Conservation (phyloP, 1,140 invertebrate genomes). For the Heliconius melpomene region DNA sequence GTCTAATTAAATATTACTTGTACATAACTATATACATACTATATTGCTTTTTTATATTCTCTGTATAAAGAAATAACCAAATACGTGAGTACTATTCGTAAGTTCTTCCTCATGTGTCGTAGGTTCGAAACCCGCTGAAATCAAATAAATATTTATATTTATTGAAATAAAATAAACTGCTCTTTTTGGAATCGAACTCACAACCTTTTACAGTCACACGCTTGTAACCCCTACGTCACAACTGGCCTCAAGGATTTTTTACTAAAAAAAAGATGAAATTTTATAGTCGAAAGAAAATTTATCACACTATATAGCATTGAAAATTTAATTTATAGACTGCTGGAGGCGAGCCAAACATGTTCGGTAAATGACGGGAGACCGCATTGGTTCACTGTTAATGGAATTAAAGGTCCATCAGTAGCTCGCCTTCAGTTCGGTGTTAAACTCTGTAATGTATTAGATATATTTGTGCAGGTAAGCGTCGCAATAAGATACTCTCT, state of each 20-base stretch:
- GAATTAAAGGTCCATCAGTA: not conserved
- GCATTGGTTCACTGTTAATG: not conserved
- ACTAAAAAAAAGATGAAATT: not conserved
- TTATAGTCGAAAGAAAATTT: not conserved
- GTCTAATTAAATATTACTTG: not conserved
- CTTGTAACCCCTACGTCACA: too few relatives aligned
- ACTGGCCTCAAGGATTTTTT: not conserved
- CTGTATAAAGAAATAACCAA: not conserved
- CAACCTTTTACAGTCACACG: too few relatives aligned
- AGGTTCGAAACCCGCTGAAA: too few relatives aligned
- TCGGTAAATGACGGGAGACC: not conserved
- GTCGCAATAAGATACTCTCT: too few relatives aligned
- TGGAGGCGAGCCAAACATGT: not conserved
- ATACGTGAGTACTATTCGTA: too few relatives aligned
- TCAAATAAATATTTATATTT: not conserved
- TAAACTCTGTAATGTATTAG: not conserved
- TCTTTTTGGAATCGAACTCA: too few relatives aligned
- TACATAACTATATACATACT: not conserved
- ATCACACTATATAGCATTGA: not conserved
- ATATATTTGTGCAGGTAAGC: too few relatives aligned
- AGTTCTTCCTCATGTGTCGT: too few relatives aligned
- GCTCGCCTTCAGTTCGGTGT: not conserved
- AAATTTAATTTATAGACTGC: conserved; percentile 5
- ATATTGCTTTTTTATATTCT: not conserved
- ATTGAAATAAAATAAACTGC: too few relatives aligned